These are phyloP conservation scores for Zaprionus davidi DNA, from an alignment of 1,140 invertebrate species.

Conservation along the genomic window DNA sequence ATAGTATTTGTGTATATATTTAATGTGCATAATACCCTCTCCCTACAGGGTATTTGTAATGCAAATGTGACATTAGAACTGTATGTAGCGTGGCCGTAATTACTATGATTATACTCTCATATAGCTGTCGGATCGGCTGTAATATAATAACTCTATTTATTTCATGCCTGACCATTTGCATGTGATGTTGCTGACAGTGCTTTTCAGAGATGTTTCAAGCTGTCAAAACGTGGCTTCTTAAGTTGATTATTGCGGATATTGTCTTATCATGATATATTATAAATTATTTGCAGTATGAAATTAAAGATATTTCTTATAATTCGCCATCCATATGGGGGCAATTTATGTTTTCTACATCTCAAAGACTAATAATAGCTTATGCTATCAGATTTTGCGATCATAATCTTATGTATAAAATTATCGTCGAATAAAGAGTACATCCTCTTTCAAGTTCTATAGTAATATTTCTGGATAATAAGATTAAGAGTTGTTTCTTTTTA, in stretches of 20 bases:
- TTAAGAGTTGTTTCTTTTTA: too few relatives aligned
- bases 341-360: too few relatives aligned
- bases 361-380: too few relatives aligned
- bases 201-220: background rate
- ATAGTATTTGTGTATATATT: constrained; percentile 16
- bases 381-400: too few relatives aligned
- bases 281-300: too few relatives aligned
- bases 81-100: background rate
- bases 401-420: too few relatives aligned
- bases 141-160: constrained; percentile 7
- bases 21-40: constrained; percentile 19
- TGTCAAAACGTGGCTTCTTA: background rate
- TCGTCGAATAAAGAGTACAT: too few relatives aligned
- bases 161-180: background rate
- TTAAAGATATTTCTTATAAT: too few relatives aligned
- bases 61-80: constrained; percentile 13
- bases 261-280: too few relatives aligned
- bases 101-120: background rate
- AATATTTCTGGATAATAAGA: too few relatives aligned
- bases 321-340: too few relatives aligned
- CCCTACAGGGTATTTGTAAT: constrained; percentile 21
- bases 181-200: background rate
- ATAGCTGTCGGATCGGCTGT: background rate
- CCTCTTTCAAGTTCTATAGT: too few relatives aligned
- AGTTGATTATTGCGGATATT: background rate